Base-by-base conservation (phyloP, 1,140 invertebrate genomes). In the Matsumurasca onukii region DNA sequence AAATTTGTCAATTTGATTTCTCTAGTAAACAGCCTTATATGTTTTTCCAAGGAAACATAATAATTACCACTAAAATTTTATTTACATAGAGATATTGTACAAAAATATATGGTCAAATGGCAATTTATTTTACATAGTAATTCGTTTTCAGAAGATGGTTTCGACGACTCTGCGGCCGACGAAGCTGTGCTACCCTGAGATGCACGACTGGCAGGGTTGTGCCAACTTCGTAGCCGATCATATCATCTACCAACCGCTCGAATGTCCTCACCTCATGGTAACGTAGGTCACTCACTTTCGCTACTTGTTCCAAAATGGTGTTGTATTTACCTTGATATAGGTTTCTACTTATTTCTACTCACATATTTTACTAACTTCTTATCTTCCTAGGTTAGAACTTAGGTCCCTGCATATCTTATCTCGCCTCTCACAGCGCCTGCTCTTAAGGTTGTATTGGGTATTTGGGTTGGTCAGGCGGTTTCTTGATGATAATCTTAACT, bases 101-200 rank as follows among this genome's bases (percentile, higher is more conserved):
- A 67, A 67, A 67, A 57, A 67, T 52, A 67, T 52, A 57, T 30
- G 27, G 55, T 49, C 31, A 29, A 57, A 45, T 67, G 34, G 65
- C 48, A 55, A 51, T 22, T 24, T 20, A 29, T 61, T 13, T 12
- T 48, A 62, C 30, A 34, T 29, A 31, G 59, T 59, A 24, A 22
- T 66, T 61, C 31, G 22, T 39, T 49, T 66, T 12, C 67, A 71
- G 67, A 68, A 71, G 48, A 49, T 71, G 81, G 86, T 90, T 55
- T 90, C 86, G 68, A 88, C 87, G 13, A 81, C 84, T n/a, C 83
- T 91, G 68, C 81, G 86, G 27, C 85, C 85, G 31, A 88, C 87
- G 30, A 84, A 83, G 49, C 76, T 88, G 30, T 83, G 84, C 12
- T 87, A 83, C 76, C 79, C 82, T 0, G 84, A 86, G 71, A 79